phyloP scores from a whole-genome alignment of 2,888 invertebrate genomes.

The Troides aeacus region DNA sequence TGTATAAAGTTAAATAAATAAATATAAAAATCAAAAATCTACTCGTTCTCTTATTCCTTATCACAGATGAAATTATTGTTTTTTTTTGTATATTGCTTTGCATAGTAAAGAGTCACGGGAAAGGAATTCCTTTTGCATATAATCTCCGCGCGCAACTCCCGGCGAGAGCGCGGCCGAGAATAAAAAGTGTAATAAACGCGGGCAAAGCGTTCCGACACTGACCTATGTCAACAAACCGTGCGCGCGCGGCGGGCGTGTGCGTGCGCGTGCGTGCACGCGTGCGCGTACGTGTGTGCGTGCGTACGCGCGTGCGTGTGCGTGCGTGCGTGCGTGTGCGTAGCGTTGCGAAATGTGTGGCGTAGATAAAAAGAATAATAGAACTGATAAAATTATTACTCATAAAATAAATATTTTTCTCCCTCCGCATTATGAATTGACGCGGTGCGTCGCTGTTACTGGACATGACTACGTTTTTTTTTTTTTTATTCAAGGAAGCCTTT shows the following conservation, averaged over 20 bases:
- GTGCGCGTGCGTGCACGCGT: conserved; percentile 13
- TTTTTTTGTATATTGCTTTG: conserved; percentile 12
- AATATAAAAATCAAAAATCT: not conserved
- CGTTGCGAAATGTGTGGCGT: conserved; percentile 15
- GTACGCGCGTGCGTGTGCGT: conserved; percentile 40
- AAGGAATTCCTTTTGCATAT: conserved; percentile 29
- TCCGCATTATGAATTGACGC: no score
- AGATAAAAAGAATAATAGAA: conserved; percentile 19
- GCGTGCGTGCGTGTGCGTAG: not conserved
- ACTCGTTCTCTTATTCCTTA: not conserved
- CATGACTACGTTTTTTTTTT: no score
- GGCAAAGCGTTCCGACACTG: conserved; percentile 57
- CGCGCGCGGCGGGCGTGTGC: conserved; percentile 20
- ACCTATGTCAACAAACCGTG: conserved; percentile 70
- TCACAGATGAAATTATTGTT: conserved; percentile 3
- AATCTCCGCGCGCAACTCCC: conserved; percentile 19
- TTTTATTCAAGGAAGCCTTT: no score
- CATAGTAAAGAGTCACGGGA: conserved; percentile 20
- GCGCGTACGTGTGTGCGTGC: not conserved
- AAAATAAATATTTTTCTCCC: not conserved
- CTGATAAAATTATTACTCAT: not conserved
- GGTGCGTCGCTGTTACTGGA: no score
- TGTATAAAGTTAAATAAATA: no score
- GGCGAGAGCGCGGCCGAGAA: conserved; percentile 32
- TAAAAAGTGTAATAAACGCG: conserved; percentile 51